A percentile compares a stretch with the other conserved stretches of the same genome.
Evolutionary conservation across 2,113 vertebrate species (phyloP).

Genomic region (Toxostoma redivivum): DNA sequence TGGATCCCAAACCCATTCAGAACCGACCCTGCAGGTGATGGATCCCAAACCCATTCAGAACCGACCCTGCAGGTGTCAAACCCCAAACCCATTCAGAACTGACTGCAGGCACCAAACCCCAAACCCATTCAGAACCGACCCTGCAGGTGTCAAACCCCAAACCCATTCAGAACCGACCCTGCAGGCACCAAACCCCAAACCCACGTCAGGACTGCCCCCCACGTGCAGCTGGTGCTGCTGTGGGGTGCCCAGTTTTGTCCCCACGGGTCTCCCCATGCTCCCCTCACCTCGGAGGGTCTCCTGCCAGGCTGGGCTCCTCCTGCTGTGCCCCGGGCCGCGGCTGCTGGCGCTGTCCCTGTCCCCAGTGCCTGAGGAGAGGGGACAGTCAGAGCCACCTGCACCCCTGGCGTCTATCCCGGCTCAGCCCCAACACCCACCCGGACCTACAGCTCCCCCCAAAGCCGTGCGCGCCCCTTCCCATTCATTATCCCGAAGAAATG

Average conservation of each 20-base stretch:
- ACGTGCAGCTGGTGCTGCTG: fast-evolving
- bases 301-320: constrained; percentile 1
- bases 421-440: too few relatives aligned
- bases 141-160: fast-evolving
- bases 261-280: fast-evolving
- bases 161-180: neutral
- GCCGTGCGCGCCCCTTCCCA: neutral
- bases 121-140: fast-evolving
- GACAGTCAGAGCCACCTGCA: neutral
- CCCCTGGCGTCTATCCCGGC: neutral
- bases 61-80: fast-evolving
- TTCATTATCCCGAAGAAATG: neutral
- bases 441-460: neutral
- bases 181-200: fast-evolving
- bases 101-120: fast-evolving
- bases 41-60: neutral
- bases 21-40: fast-evolving
- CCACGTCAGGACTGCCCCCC: neutral
- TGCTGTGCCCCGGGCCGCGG: neutral
- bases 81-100: neutral
- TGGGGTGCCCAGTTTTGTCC: fast-evolving
- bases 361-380: neutral
- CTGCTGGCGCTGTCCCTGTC: neutral
- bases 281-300: neutral
- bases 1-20: neutral